Evolutionary conservation across 1,140 invertebrate genomes (phyloP).

Genomic region (Probaryconus sp.): DNA sequence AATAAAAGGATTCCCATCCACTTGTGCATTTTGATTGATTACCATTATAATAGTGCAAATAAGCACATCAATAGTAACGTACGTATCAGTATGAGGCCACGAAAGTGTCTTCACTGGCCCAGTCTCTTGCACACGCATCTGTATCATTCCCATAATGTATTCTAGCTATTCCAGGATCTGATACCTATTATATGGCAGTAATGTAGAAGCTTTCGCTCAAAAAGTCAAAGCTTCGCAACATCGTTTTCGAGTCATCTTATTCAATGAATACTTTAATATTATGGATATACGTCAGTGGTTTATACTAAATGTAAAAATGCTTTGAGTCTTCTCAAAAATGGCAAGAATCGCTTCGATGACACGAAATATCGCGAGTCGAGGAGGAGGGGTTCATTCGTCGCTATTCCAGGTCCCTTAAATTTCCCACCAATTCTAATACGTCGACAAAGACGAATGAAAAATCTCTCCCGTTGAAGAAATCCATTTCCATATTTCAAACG

Average conservation of each 20-base stretch:
- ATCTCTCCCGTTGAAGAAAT: too few relatives aligned
- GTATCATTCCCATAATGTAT: background rate
- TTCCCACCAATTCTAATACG: constrained; percentile 11
- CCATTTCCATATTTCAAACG: too few relatives aligned
- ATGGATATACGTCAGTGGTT: constrained; percentile 28
- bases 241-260: constrained; percentile 12
- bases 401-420: background rate
- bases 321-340: constrained; percentile 38
- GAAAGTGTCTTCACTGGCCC: background rate
- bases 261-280: constrained; percentile 19
- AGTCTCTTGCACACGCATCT: background rate
- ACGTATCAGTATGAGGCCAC: constrained; percentile 6
- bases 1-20: too few relatives aligned
- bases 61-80: constrained; percentile 9
- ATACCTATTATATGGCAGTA: too few relatives aligned
- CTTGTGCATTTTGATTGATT: constrained; percentile 21
- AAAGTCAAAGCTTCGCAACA: constrained; percentile 4
- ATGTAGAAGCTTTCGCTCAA: too few relatives aligned
- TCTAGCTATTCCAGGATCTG: background rate
- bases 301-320: constrained; percentile 32
- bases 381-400: constrained; percentile 24
- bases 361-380: constrained; percentile 3
- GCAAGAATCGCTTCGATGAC: constrained; percentile 14
- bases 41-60: constrained; percentile 3
- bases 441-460: too few relatives aligned